A percentile compares a stretch with the other conserved stretches of the same genome.
phyloP scores from a whole-genome alignment of 2,888 invertebrate species.

The Parasteatoda lunata region DNA sequence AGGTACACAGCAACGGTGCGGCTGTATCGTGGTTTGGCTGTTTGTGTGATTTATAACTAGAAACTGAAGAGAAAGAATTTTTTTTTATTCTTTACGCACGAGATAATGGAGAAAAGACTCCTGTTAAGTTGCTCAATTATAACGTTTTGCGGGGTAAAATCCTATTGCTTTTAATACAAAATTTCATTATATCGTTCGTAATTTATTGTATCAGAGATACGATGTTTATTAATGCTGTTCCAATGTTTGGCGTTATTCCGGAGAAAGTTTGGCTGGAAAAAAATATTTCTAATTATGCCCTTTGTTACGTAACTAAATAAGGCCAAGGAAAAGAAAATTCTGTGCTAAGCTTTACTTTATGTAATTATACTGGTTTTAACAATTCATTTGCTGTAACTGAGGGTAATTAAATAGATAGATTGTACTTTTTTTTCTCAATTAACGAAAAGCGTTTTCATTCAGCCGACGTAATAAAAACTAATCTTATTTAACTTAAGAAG shows the following conservation, averaged over 20 bases:
- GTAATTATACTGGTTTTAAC: too few relatives aligned
- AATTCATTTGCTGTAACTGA: too few relatives aligned
- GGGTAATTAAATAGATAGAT: too few relatives aligned
- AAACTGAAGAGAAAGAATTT: neutral
- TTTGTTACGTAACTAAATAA: neutral
- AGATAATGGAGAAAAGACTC: neutral
- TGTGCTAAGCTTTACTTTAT: too few relatives aligned
- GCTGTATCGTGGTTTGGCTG: neutral
- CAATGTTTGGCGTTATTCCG: neutral
- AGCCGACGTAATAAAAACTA: too few relatives aligned
- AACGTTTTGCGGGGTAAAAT: neutral
- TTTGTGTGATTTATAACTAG: neutral
- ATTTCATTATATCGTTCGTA: neutral
- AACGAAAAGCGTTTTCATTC: too few relatives aligned
- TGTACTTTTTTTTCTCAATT: too few relatives aligned
- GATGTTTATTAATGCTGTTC: neutral
- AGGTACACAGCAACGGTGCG: neutral
- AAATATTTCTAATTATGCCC: neutral
- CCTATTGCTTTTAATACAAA: neutral
- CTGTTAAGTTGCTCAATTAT: slow-evolving; percentile 5
- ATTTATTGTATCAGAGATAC: neutral
- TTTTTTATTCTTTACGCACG: neutral
- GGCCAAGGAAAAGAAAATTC: too few relatives aligned
- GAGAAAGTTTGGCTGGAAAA: neutral
- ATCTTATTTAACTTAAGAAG: too few relatives aligned